phyloP scores from a whole-genome alignment of 2,888 invertebrate species.

The Sarcophaga subvicina region DNA sequence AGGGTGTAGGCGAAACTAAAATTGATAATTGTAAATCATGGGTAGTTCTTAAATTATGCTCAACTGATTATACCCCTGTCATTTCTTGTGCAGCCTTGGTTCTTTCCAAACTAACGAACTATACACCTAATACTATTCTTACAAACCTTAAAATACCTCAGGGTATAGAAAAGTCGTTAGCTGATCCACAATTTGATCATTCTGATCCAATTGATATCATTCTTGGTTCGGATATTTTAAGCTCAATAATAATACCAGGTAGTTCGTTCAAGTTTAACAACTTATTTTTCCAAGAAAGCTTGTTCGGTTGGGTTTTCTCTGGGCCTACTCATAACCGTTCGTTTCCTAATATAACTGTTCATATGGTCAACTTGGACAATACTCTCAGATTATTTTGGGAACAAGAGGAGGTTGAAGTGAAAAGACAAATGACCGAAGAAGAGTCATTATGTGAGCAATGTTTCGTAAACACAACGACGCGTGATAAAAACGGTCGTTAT shows the following conservation, averaged over 20 bases:
- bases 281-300: conserved; percentile 38
- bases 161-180: too few species aligned
- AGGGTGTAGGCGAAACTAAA: too few species aligned
- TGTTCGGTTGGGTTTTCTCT: conserved; percentile 48
- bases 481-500: too few species aligned
- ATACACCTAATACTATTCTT: too few species aligned
- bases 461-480: too few species aligned
- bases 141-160: too few species aligned
- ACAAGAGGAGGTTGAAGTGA: background rate
- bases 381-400: too few species aligned
- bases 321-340: conserved; percentile 25
- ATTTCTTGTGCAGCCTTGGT: conserved; percentile 30
- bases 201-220: too few species aligned
- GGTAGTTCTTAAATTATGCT: background rate
- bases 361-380: conserved; percentile 28
- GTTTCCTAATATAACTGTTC: conserved; percentile 9
- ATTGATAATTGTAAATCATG: too few species aligned
- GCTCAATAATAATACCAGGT: background rate
- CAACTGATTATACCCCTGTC: background rate
- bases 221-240: too few species aligned
- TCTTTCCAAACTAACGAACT: background rate
- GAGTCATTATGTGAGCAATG: too few species aligned
- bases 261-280: conserved; percentile 27
- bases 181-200: too few species aligned
- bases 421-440: background rate